Evolutionary conservation across 2,113 vertebrate species (phyloP), one percentile per base, ranked within the genome.

Genomic region (Gymnocephalus cernua): DNA sequence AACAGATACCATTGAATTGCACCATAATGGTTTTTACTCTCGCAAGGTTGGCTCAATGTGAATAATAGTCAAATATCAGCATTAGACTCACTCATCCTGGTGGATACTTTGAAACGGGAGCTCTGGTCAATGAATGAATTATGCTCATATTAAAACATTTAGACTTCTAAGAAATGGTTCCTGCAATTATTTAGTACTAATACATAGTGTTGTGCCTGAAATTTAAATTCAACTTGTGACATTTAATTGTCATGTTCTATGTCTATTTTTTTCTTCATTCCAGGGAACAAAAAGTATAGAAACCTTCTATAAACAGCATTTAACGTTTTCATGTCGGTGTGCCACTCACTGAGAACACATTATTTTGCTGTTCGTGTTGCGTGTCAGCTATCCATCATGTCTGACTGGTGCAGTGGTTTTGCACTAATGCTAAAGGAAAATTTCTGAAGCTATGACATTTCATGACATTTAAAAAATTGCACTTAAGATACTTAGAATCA

Each of bases 31-130:
- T 51, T 86, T 84, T 45, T 68, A 79, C 62, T 57, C 56, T 74
- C 41, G 62, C 79, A 90, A 91, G 87, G 86, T 92, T 87, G 86
- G 71, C 83, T 93, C 66, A 80, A 77, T 88, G 88, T 92, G 88
- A 93, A 83, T 70, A 82, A 87, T 64, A 38, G 84, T 83, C 89
- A 87, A 65, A 92, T 51, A 81, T 88, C 79, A 63, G 77, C 44
- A 73, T 79, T 71, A 79, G 44, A 75, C 74, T 81, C 72, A 21
- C 73, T 86, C 81, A 85, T 88, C 74, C 84, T 87, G 79, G 71
- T 83, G 53, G 75, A 90, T 58, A 69, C 44, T 70, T 35, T 78
- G 86, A 91, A 88, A 90, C 66, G 50, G 71, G 74, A 92, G 78
- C 77, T 69, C 32, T 50, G 74, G 76, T 85, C 77, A 89, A 79